Evolutionary conservation across 1,140 invertebrate species (phyloP), one percentile per base, ranked within the genome.

Genomic region (Euwallacea similis): DNA sequence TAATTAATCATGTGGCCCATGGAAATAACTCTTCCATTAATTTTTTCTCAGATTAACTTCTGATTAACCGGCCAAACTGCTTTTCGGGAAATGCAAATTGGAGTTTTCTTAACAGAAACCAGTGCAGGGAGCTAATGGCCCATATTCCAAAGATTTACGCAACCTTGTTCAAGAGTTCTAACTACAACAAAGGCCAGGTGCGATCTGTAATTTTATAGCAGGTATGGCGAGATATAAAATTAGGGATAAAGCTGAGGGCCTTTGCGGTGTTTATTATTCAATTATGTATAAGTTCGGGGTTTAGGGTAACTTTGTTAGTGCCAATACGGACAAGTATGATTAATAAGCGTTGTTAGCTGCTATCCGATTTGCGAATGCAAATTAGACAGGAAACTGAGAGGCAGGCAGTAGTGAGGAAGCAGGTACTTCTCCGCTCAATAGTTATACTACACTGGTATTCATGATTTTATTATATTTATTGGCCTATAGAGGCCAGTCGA

Each of bases 181-280:
- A 50, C 46, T 50, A 50, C 46, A 50, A 50, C 46, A 50, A 50
- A 50, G 21, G 46, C 46, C 46, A 50, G 46, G 46, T 50, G 46
- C 46, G 46, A 50, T 50, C 46, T 50, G 46, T 50, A 50, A 50
- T 50, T 50, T 50, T 50, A 50, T 50, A 50, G 46, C 46, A 50
- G 46, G 46, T 50, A 50, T 50, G 46, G 46, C 46, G 46, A 50
- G 46, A 50, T 50, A 50, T 50, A 50, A 50, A 50, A 50, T 50
- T 50, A 50, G 46, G 46, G 46, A 50, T 50, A 50, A 50, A 50
- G 46, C 46, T 50, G 46, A 50, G 46, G 46, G 46, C 46, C 46
- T 50, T 50, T 50, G 46, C 46, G 46, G 46, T 50, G 46, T 50
- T 50, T 50, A 50, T 50, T 50, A 50, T 50, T 50, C 46, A 50